Evolutionary conservation across 2,888 invertebrate species (phyloP), one percentile per base, ranked within the genome.

Genomic region (Celastrina argiolus): DNA sequence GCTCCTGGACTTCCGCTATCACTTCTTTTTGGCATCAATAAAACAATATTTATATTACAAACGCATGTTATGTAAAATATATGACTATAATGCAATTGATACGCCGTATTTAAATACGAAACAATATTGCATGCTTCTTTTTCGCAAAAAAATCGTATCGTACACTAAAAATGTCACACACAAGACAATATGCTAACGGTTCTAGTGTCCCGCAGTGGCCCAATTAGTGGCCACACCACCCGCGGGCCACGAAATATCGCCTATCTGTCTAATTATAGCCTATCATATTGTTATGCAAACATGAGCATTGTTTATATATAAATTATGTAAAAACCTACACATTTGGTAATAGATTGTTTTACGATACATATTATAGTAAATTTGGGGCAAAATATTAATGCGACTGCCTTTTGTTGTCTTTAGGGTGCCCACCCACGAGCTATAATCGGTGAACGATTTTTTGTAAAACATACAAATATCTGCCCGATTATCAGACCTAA

Each of bases 211-310:
- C 36, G 59, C 34, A 18, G 61, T 61, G 61, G 61, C 39, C 39
- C 61, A 61, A 61, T 61, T 61, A 61, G 61, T 61, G 61, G 18
- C 39, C 18, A 22, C 61, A 61, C 36, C 61, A 36, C 61, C 18
- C 36, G 39, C 12, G 26, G 51, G 51, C 51, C 22, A 51, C 22
- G 26, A 51, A 51, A 51, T 51, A 51, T 51, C 51, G 12, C 26
- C 12, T 51, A 51, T 26, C 12, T 22, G 51, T 51, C 51, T 51
- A 51, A 51, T 51, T 51, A 61, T 61, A 61, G 36, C 61, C 36
- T 36, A 22, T 14, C 61, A 18, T 34, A 36, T 61, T 39, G 14
- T 61, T 61, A 61, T 61, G 61, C 61, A 61, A 61, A 61, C 34
- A 16, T 34, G 22, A 28, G 14, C n/a, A 58, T 58, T 31, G 18